A percentile compares a stretch with the other conserved stretches of the same genome.
phyloP scores from a whole-genome alignment of 2,797 vertebrate genomes.

The Gastrophryne carolinensis region DNA sequence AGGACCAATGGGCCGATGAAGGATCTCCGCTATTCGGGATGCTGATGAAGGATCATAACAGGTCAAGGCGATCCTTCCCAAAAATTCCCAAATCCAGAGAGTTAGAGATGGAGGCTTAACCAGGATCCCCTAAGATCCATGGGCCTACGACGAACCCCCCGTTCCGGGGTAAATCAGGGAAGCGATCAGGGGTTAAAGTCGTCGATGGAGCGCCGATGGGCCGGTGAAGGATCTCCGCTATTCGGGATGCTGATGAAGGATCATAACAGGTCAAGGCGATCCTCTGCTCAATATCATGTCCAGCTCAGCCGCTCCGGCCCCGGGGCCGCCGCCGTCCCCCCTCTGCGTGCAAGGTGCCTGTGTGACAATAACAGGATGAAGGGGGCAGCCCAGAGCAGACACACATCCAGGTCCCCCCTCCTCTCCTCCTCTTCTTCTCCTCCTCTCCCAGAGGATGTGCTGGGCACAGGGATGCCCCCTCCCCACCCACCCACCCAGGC shows the following conservation, averaged over 20 bases:
- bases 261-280: background rate
- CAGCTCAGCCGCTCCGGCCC: background rate
- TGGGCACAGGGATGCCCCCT: background rate
- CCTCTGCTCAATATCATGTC: background rate
- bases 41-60: background rate
- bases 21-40: background rate
- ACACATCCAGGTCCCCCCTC: background rate
- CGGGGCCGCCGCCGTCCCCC: background rate
- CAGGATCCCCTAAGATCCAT: slow-evolving; percentile 23
- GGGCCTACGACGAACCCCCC: background rate
- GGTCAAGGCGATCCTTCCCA: too few relatives aligned
- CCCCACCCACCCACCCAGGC: background rate
- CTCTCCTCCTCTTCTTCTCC: background rate
- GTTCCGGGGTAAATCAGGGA: too few relatives aligned
- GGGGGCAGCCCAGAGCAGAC: background rate
- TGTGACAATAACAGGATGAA: background rate
- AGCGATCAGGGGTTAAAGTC: slow-evolving; percentile 7
- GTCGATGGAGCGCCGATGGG: background rate
- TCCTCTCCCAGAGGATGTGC: background rate
- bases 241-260: background rate
- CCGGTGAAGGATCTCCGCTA: background rate
- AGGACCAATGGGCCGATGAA: background rate
- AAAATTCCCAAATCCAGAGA: too few relatives aligned
- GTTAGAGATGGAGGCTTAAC: background rate
- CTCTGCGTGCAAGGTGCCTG: background rate